phyloP scores from a whole-genome alignment of 2,888 invertebrate species.

The Microctonus hyperodae region DNA sequence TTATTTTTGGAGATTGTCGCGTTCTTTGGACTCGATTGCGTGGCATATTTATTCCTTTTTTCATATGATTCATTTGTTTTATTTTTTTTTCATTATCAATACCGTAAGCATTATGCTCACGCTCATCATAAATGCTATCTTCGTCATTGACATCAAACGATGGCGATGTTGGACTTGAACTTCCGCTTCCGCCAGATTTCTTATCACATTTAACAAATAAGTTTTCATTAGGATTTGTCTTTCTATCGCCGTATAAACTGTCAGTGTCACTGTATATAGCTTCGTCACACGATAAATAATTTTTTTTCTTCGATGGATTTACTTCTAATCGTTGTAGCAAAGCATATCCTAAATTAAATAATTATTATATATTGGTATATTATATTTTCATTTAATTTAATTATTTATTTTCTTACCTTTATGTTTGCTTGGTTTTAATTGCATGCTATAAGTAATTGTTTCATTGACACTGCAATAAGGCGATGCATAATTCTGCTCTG shows the following conservation, averaged over 20 bases:
- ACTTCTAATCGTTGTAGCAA: conserved; percentile 67
- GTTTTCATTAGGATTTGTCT: conserved; percentile 20
- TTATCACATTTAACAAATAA: neutral
- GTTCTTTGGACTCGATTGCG: neutral
- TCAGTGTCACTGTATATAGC: conserved; percentile 46
- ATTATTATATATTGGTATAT: conserved; percentile 5
- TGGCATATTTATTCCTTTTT: neutral
- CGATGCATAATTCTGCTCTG: conserved; percentile 69
- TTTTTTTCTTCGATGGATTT: conserved; percentile 35
- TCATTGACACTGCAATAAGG: conserved; percentile 69
- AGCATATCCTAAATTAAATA: conserved; percentile 66
- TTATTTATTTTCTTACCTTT: conserved; percentile 47
- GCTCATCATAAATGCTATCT: conserved; percentile 40
- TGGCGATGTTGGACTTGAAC: conserved; percentile 20
- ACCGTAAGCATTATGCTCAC: conserved; percentile 21
- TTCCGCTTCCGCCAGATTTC: conserved; percentile 7
- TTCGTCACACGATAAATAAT: conserved; percentile 41
- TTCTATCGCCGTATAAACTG: conserved; percentile 41
- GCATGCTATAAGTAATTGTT: conserved; percentile 71
- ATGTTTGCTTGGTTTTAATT: conserved; percentile 53
- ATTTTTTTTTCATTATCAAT: neutral
- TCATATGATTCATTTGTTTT: conserved; percentile 14
- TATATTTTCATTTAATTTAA: neutral
- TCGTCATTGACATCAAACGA: conserved; percentile 56
- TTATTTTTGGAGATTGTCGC: conserved; percentile 17